Evolutionary conservation across 2,113 vertebrate genomes (phyloP), one percentile per base, ranked within the genome.

Genomic region (Limanda limanda): DNA sequence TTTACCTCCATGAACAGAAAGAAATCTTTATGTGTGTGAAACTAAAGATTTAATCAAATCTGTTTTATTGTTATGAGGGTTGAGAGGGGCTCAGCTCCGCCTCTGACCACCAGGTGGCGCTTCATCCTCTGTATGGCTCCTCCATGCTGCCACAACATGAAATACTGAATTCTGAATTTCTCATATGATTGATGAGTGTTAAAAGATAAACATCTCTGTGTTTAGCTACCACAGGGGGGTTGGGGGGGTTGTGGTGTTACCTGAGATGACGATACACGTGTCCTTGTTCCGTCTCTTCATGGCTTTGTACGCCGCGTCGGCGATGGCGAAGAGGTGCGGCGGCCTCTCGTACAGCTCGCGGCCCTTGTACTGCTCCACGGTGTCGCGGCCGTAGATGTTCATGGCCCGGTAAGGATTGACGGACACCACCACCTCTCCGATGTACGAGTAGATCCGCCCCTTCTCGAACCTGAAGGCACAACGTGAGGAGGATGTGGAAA

Each of bases 211-310:
- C 37, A 40, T 40, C 9, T 12, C 2, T 40, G 37, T 40, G 37
- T 40, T 40, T 11, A 40, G 37, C 40, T 42, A 12, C 47, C 5
- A 7, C 4, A 1, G 17, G 74, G 59, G 68, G 68, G 25, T 3
- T 0, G 71, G 48, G 70, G 72, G 68, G 68, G n/a, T 61, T 74
- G 78, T 57, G 8, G 0, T 27, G 90, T 67, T 83, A 99, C 97
- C 98, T 93, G 98, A 99, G 94, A 99, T 99, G 64, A 99, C 96
- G 56, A 99, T 99, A 23, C 98, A 99, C 3, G 97, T 98, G 93
- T 99, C 98, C 89, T 99, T 99, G 45, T 96, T 97, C 48, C 97
- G 87, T 68, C 98, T 95, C 93, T 99, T 99, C 98, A 99, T 99
- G 20, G 98, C 98, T 87, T 98, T 99, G 92, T 99, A 99, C 1